Evolutionary conservation across 2,888 invertebrate genomes (phyloP).

Genomic region (Ochropacha duplaris): DNA sequence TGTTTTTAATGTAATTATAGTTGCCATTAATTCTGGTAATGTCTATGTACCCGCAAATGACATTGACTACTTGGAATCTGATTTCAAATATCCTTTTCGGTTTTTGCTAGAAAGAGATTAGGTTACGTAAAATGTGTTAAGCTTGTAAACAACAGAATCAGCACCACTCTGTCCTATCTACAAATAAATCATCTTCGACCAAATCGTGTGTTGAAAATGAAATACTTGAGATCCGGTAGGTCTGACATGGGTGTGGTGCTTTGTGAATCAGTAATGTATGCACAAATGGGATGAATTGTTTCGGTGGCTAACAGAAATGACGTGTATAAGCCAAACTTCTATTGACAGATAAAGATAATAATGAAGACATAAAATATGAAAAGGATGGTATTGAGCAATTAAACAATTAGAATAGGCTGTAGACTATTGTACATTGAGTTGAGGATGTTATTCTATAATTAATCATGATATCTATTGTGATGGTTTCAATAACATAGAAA

Average conservation of each 20-base stretch:
- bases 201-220: constrained; percentile 11
- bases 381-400: not conserved
- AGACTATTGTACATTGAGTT: not conserved
- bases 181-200: not conserved
- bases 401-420: not conserved
- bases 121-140: no score
- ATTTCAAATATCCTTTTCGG: no score
- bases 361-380: not conserved
- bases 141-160: no score
- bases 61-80: no score
- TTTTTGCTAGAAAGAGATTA: no score
- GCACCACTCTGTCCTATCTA: not conserved
- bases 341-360: not conserved
- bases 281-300: constrained; percentile 22
- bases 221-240: constrained; percentile 17
- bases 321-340: not conserved
- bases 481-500: no score
- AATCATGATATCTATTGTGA: no score
- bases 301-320: constrained; percentile 14
- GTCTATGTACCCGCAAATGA: no score
- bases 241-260: constrained; percentile 27
- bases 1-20: no score
- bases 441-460: not conserved
- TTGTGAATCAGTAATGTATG: constrained; percentile 34
- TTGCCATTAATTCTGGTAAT: no score